A percentile compares a stretch with the other conserved stretches of the same genome.
Conservation (phyloP, 2,888 invertebrate genomes). For the Malthinus seriepunctatus region DNA sequence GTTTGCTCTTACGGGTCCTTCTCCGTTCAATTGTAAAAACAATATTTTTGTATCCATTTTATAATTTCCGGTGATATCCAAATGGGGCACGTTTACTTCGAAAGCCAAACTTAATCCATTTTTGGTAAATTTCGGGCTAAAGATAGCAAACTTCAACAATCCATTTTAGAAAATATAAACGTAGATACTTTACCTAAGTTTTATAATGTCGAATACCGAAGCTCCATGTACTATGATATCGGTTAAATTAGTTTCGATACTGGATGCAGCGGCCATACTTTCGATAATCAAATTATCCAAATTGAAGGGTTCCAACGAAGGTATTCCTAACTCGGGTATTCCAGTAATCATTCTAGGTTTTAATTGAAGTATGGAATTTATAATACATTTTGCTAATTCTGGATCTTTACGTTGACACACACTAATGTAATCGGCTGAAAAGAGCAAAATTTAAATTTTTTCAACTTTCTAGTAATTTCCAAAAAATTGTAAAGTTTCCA, state of each 20-base stretch:
- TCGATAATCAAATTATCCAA: slow-evolving; percentile 7
- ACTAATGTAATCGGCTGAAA: slow-evolving; percentile 17
- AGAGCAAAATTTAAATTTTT: too few relatives aligned
- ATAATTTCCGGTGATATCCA: slow-evolving; percentile 7
- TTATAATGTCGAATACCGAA: slow-evolving; percentile 11
- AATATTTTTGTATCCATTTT: slow-evolving; percentile 18
- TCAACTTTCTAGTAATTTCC: background rate
- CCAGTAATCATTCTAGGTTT: slow-evolving; percentile 8
- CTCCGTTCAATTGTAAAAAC: slow-evolving; percentile 16
- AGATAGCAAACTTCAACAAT: background rate
- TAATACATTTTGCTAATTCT: slow-evolving; percentile 15
- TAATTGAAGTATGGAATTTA: slow-evolving; percentile 5
- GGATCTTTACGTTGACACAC: slow-evolving; percentile 11
- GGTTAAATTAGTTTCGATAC: slow-evolving; percentile 14
- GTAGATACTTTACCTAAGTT: slow-evolving; percentile 8
- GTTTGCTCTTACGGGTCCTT: slow-evolving; percentile 18
- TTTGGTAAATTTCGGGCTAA: slow-evolving; percentile 12
- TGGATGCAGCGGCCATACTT: slow-evolving; percentile 2
- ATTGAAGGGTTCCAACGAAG: slow-evolving; percentile 15
- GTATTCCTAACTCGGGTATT: slow-evolving; percentile 14
- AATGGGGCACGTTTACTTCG: slow-evolving; percentile 8
- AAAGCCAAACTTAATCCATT: slow-evolving; percentile 14
- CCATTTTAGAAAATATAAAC: background rate
- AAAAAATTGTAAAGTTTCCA: too few relatives aligned
- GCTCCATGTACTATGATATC: slow-evolving; percentile 8